These are phyloP conservation scores for Epizoanthus fatuus DNA, from an alignment of 92 coral and sea anemone species.

Conservation along the genomic window DNA sequence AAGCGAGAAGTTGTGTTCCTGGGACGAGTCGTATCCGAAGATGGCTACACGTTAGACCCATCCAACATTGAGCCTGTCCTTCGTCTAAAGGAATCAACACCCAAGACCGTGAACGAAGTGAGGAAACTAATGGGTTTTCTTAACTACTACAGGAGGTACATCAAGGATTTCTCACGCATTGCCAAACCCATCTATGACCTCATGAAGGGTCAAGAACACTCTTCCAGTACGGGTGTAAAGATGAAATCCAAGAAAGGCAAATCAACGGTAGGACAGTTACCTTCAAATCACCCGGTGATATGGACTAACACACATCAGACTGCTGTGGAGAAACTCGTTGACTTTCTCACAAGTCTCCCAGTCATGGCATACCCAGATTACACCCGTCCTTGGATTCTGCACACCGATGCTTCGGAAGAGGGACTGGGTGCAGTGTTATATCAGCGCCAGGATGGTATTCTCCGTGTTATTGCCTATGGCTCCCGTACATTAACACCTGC, in stretches of 20 bases:
- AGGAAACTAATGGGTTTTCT: slow-evolving; percentile 72
- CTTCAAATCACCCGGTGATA: slow-evolving; percentile 60
- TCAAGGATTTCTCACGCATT: slow-evolving; percentile 54
- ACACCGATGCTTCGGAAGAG: slow-evolving; percentile 55
- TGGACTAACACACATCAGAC: slow-evolving; percentile 71
- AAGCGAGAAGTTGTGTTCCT: slow-evolving; percentile 62
- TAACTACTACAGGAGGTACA: slow-evolving; percentile 68
- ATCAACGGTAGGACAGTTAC: slow-evolving; percentile 37
- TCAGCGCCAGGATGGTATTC: slow-evolving; percentile 42
- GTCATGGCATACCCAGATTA: slow-evolving; percentile 69
- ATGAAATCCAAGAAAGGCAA: slow-evolving; percentile 11
- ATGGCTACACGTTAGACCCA: slow-evolving; percentile 64
- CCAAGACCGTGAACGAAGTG: slow-evolving; percentile 72
- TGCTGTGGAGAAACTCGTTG: slow-evolving; percentile 52
- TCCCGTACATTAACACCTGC: slow-evolving; percentile 60
- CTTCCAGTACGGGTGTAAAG: not conserved
- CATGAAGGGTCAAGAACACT: slow-evolving; percentile 35
- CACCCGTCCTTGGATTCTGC: slow-evolving; percentile 40
- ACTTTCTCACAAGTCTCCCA: slow-evolving; percentile 41
- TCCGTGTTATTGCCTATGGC: slow-evolving; percentile 57
- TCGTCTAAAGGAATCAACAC: slow-evolving; percentile 51
- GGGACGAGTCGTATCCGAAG: slow-evolving; percentile 65
- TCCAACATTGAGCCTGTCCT: slow-evolving; percentile 61
- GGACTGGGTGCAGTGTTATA: slow-evolving; percentile 61
- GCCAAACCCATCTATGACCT: slow-evolving; percentile 64